Base-by-base conservation (phyloP, 2,888 invertebrate genomes). In the Leuctra nigra region DNA sequence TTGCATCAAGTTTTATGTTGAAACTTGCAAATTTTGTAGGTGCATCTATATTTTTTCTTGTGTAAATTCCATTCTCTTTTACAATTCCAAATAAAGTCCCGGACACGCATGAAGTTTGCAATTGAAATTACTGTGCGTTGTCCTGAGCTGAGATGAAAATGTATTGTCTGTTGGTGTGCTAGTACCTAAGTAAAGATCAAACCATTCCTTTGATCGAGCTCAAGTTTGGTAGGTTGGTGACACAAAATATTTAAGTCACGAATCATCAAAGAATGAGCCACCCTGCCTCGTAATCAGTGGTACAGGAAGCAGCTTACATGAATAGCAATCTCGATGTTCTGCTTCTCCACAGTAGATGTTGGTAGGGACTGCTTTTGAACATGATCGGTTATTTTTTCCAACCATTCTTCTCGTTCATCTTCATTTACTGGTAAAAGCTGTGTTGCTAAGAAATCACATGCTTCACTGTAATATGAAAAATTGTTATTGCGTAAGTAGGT, bases 311-410 rank as follows among this genome's bases (percentile, higher is more conserved):
- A 35, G 39, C 71, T 73, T 68, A 83, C 84, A 67, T 80, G 81
- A 41, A 87, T 81, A 1, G 92, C 92, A 55, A 78, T 70, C 70
- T 88, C 86, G 59, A 94, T 75, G 58, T 85, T 81, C 36, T 80
- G 75, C 59, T 81, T 79, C 64, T 87, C 87, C 23, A 96, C 79
- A 62, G 88, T 83, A 3, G 85, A 79, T 54, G 83, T 83, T 4
- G 77, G 74, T 24, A 91, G 72, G 63, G 86, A 83, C 67, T 92
- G 91, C 59, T 83, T 85, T 63, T 91, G 83, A 46, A 95, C 74
- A 68, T 87, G 84, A 60, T 85, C 83, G 4, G 87, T 83, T 20
- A 96, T 76, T 65, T 83, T 84, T 50, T 86, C 87, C 14, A 95
- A 70, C 76, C 83, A 84, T 64, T 79, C 77, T 53, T 84, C 82